Percentiles rank a stretch among this genome's conserved stretches.
Conservation (phyloP, 2,888 invertebrate species). For the Diarsia brunnea region DNA sequence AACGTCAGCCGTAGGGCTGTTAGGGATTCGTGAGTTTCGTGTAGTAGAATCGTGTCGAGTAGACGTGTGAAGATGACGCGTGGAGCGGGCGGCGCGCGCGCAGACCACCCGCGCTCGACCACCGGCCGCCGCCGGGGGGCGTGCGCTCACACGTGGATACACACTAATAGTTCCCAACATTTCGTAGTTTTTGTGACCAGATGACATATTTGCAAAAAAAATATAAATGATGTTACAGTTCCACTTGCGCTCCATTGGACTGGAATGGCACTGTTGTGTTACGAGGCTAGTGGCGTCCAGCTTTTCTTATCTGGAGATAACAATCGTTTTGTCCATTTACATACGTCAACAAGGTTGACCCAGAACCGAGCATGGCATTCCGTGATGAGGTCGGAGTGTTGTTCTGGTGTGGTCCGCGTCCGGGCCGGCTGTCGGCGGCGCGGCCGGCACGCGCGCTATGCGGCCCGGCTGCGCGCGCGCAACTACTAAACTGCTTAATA, state of each 20-base stretch:
- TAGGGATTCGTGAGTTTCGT: constrained; percentile 59
- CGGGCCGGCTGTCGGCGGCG: constrained; percentile 83
- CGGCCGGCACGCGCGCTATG: constrained; percentile 88
- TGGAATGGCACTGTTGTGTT: constrained; percentile 39
- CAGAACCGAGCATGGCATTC: constrained; percentile 72
- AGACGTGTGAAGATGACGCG: constrained; percentile 87
- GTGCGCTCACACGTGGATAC: constrained; percentile 77
- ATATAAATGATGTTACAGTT: constrained; percentile 42
- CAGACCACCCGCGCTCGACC: constrained; percentile 87
- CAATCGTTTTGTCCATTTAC: constrained; percentile 80
- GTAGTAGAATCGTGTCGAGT: constrained; percentile 76
- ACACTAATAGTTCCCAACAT: constrained; percentile 69
- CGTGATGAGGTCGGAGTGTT: constrained; percentile 66
- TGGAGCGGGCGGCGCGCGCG: constrained; percentile 80
- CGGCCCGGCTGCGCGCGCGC: constrained; percentile 76
- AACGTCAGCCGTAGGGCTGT: constrained; percentile 70
- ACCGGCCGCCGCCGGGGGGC: constrained; percentile 80
- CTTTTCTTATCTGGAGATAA: constrained; percentile 72
- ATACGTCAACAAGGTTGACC: constrained; percentile 86
- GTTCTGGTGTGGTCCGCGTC: constrained; percentile 85
- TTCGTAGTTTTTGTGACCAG: constrained; percentile 59
- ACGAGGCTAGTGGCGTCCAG: constrained; percentile 54
- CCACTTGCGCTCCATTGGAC: constrained; percentile 12
- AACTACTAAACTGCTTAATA: constrained; percentile 85
- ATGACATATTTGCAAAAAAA: constrained; percentile 68